These are phyloP conservation scores for Gordius sp. DNA, from an alignment of 2,888 invertebrate species.

Conservation along the genomic window DNA sequence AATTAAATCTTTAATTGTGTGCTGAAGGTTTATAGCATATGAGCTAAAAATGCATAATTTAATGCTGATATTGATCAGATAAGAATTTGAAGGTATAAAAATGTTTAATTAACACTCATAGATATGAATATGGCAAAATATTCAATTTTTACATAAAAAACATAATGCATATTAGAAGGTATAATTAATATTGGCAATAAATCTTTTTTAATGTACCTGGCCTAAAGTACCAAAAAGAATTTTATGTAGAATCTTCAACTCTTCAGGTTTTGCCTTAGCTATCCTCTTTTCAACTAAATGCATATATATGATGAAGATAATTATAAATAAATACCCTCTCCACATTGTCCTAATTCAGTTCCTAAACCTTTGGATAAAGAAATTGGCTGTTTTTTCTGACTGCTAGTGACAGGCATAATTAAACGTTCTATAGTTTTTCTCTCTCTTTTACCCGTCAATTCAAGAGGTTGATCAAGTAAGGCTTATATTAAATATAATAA, in stretches of 20 bases:
- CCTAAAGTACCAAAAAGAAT: slow-evolving; percentile 37
- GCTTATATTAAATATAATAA: no score
- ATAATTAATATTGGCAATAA: no score
- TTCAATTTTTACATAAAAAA: no score
- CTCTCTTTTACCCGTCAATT: slow-evolving; percentile 6
- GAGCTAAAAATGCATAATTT: no score
- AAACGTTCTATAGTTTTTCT: neutral
- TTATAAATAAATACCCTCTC: no score
- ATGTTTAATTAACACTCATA: no score
- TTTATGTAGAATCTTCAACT: slow-evolving; percentile 42
- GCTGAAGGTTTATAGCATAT: no score
- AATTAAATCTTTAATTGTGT: no score
- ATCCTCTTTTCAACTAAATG: slow-evolving; percentile 23
- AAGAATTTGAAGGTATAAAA: no score
- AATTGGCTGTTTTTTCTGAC: neutral
- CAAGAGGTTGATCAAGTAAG: slow-evolving; percentile 1
- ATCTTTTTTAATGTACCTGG: slow-evolving; percentile 32
- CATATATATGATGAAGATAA: neutral
- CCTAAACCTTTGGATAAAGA: neutral
- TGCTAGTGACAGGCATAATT: slow-evolving; percentile 2
- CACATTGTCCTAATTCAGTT: neutral
- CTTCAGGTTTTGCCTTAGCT: slow-evolving; percentile 37
- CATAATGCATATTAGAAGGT: no score
- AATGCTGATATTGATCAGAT: no score
- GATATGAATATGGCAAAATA: no score